Conservation (phyloP, 2,888 invertebrate species). For the Drosophila anceps region DNA sequence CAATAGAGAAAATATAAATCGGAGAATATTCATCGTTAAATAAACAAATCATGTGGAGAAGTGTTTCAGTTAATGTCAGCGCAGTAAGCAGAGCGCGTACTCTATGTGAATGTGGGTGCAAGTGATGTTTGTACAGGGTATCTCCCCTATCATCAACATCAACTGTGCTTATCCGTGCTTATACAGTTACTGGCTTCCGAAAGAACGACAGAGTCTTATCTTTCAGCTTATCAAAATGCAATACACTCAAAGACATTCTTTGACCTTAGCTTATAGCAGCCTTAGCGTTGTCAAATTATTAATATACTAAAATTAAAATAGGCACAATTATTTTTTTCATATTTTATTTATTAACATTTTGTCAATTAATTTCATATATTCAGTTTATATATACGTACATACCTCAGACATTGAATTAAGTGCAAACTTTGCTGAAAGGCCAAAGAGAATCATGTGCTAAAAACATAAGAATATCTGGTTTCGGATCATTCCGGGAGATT, state of each 20-base stretch:
- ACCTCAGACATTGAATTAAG: not conserved
- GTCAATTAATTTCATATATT: not conserved
- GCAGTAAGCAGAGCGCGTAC: no score
- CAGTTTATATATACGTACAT: not conserved
- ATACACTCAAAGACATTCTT: not conserved
- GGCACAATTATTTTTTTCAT: not conserved
- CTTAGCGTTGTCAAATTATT: not conserved
- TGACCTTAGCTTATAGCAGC: not conserved
- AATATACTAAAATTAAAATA: not conserved
- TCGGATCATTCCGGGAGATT: not conserved
- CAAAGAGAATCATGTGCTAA: not conserved
- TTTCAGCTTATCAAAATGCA: not conserved
- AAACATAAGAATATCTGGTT: not conserved
- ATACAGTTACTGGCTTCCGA: no score
- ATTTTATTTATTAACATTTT: conserved; percentile 19
- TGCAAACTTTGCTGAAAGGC: not conserved
- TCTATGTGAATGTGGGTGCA: no score
- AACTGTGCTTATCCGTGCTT: no score
- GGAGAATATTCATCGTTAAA: no score
- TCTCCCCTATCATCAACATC: no score
- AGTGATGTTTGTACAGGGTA: no score
- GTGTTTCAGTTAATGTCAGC: no score
- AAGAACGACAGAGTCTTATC: no score
- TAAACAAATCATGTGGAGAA: no score
- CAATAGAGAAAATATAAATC: not conserved